Base-by-base conservation (phyloP, 2,888 invertebrate species). In the Drosophila cracens region DNA sequence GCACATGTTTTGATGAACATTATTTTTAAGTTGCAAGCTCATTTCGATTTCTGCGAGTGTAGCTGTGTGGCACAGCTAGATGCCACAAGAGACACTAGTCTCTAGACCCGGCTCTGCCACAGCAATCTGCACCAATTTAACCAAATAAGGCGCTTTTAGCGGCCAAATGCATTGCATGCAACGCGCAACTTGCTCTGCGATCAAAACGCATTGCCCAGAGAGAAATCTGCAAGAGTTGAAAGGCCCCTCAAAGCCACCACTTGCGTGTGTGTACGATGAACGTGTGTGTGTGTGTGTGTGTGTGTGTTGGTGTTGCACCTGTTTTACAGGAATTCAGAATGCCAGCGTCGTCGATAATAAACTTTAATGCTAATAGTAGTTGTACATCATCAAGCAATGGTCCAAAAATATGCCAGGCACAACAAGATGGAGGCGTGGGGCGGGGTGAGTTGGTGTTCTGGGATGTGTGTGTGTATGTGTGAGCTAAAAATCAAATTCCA, bases 91-190 rank as follows among this genome's bases (percentile, higher is more conserved):
- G 64, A 57, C 49, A 60, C 70, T 79, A 66, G 79, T 64, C 76
- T 72, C 16, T 27, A 57, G 68, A 54, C 33, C 54, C 18, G 59
- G 34, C 36, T 59, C 58, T 57, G 77, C 70, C 74, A 57, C 59
- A 74, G 76, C 91, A 90, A 90, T 90, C 90, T 90, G 88, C 90
- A 89, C 90, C 89, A 89, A 87, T 89, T 84, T 81, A 90, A 83
- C 91, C 91, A 91, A 89, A 89, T 89, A 89, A 91, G 91, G 91
- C 90, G 90, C 87, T 90, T 84, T 90, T 81, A 90, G 90, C 91
- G 90, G 83, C 83, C 78, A 85, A 89, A 90, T 89, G 85, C 90
- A 79, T 83, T 76, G 90, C 91, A 91, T 89, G 91, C 91, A 90
- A 90, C 85, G 56, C 34, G 46, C 64, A 51, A 51, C 51, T 51